Evolutionary conservation across 2,113 vertebrate species (phyloP), one percentile per base, ranked within the genome.

Genomic region (Coracopsis vasa): DNA sequence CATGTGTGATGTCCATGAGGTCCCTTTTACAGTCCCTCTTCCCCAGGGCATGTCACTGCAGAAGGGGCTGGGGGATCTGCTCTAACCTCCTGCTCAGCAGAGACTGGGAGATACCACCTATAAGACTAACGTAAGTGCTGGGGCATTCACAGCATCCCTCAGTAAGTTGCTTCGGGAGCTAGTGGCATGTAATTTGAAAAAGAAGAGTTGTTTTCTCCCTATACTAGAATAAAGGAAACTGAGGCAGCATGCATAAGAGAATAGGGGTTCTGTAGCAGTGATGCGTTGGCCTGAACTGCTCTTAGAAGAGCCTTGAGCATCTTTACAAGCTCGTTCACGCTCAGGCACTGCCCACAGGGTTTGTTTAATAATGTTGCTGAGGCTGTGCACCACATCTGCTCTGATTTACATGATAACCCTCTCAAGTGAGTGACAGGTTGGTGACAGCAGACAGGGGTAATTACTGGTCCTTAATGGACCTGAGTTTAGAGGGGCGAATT

Each of bases 11-110:
- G 48, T 6, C 42, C 2, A 0, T 33, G 44, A 44, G 17, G n/a
- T 66, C 29, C 62, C 75, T 8, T 0, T 0, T 2, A 28, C 0
- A 0, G n/a, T 33, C n/a, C 41, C 64, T 58, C 45, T 51, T 75
- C 11, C 14, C 70, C 6, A 0, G 54, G 18, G 16, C 4, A 3
- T 2, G 7, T 61, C 19, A 80, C 37, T 4, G 2, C 10, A 20
- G 58, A 28, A 80, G 33, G 54, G 64, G 27, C 70, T 67, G 44
- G 45, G 13, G 6, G 3, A 10, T 27, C 37, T 41, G n/a, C 35
- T 75, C 27, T 65, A 37, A 16, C 14, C 53, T 80, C 14, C 29
- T 51, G 53, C 61, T 69, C 29, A 50, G 66, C 66, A 33, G 25
- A 12, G 78, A 14, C 33, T 8, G 4, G 2, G 28, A 47, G 35